A percentile compares a stretch with the other conserved stretches of the same genome.
Evolutionary conservation across 2,113 vertebrate genomes (phyloP).

Genomic region (Polypterus bichir): DNA sequence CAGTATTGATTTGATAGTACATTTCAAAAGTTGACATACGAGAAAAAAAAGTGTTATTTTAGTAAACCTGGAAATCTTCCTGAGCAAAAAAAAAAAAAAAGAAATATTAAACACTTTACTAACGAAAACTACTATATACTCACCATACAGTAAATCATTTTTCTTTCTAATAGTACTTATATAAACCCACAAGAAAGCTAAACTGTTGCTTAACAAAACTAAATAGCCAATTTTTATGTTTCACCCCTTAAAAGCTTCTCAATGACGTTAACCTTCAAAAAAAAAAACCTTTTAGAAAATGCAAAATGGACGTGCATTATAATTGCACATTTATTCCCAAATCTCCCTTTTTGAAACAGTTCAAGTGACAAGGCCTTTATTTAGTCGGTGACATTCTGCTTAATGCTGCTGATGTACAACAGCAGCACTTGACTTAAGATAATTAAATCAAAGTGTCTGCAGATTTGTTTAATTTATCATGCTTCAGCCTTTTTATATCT

Average conservation of each 20-base stretch:
- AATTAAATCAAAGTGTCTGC: conserved; percentile 31
- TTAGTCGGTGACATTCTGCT: conserved; percentile 19
- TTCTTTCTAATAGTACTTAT: no score
- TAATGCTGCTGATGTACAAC: conserved; percentile 28
- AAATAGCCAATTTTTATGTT: not conserved
- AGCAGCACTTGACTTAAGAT: conserved; percentile 25
- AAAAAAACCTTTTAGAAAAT: conserved; percentile 35
- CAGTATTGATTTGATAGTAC: no score
- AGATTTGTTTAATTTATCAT: conserved; percentile 18
- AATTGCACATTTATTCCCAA: conserved; percentile 35
- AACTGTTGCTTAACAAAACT: not conserved
- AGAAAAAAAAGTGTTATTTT: no score
- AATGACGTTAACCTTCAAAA: conserved; percentile 42
- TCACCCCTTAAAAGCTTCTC: conserved; percentile 20
- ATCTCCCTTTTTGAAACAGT: conserved; percentile 32
- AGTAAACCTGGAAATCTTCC: no score
- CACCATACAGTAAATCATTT: no score
- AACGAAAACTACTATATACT: no score
- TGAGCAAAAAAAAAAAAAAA: no score
- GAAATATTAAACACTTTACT: no score
- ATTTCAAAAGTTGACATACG: no score
- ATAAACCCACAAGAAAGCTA: no score
- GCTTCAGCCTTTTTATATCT: not conserved
- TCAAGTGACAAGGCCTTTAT: conserved; percentile 24
- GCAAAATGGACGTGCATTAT: conserved; percentile 38